Evolutionary conservation across 92 coral and sea anemone species (phyloP).

Genomic region (Muricea muricata): DNA sequence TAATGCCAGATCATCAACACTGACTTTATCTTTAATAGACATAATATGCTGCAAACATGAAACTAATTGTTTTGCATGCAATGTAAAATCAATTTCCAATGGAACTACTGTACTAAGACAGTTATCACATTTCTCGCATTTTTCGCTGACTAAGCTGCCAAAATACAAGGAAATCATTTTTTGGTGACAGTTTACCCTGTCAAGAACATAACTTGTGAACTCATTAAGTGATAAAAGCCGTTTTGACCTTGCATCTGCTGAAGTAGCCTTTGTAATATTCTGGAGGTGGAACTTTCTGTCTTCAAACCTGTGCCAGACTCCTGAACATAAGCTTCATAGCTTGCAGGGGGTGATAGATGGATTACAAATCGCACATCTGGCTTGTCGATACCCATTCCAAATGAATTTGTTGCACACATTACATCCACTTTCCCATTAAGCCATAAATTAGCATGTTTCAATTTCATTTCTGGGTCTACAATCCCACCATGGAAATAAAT

Average conservation of each 20-base stretch:
- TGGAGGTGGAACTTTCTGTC: conserved; percentile 41
- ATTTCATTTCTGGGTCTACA: conserved; percentile 29
- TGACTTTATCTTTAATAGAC: conserved; percentile 29
- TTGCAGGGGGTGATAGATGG: conserved; percentile 11
- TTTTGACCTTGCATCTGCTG: conserved; percentile 29
- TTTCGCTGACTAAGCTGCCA: conserved; percentile 1
- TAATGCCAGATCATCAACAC: conserved; percentile 35
- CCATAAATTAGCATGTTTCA: conserved; percentile 42
- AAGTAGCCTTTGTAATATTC: conserved; percentile 14
- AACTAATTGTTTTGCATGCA: conserved; percentile 27
- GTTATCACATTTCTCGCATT: conserved; percentile 36
- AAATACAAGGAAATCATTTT: conserved; percentile 28
- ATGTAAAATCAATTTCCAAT: not conserved
- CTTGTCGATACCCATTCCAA: conserved; percentile 53
- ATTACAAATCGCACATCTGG: conserved; percentile 44
- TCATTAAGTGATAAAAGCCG: conserved; percentile 13
- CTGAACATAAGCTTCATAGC: conserved; percentile 36
- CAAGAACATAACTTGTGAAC: conserved; percentile 13
- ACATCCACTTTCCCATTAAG: conserved; percentile 35
- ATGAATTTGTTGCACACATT: conserved; percentile 8
- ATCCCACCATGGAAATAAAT: conserved; percentile 44
- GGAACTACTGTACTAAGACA: conserved; percentile 30
- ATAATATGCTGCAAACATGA: conserved; percentile 24
- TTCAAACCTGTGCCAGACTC: conserved; percentile 47
- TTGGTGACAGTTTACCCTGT: conserved; percentile 14